Percentiles rank a stretch among this genome's conserved stretches.
Conservation (phyloP, 1,140 invertebrate species). For the Bombus fervidus region DNA sequence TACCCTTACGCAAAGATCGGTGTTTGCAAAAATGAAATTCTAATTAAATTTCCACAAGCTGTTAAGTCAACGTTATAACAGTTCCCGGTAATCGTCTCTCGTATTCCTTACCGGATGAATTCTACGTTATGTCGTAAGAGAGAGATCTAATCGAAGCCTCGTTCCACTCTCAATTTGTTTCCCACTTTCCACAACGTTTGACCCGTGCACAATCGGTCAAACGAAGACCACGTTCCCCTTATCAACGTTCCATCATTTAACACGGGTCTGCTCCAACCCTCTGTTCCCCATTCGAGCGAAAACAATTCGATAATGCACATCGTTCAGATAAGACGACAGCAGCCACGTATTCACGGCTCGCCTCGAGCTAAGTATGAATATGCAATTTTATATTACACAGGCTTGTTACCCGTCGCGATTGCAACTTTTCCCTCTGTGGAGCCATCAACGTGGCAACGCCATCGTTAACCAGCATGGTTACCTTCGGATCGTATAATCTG, state of each 20-base stretch:
- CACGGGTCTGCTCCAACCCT: not conserved
- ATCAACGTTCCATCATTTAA: not conserved
- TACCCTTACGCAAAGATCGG: not conserved
- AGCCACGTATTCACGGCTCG: not conserved
- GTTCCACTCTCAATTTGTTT: not conserved
- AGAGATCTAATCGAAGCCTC: not conserved
- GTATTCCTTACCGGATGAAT: not conserved
- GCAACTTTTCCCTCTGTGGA: not conserved
- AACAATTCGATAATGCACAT: constrained; percentile 40
- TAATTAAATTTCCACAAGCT: not conserved
- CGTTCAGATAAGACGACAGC: constrained; percentile 14
- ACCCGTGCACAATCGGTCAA: constrained; percentile 5
- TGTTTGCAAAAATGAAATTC: not conserved
- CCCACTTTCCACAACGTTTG: not conserved
- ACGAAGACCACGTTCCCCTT: not conserved
- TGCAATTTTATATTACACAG: constrained; percentile 46
- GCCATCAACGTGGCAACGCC: constrained; percentile 5
- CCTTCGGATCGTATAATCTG: constrained; percentile 28
- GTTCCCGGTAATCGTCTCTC: not conserved
- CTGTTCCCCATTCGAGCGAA: constrained; percentile 13
- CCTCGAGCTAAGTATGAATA: constrained; percentile 24
- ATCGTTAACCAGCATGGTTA: not conserved
- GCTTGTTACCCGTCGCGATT: not conserved
- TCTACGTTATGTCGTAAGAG: not conserved
- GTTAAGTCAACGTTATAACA: constrained; percentile 1